Conservation (phyloP, 2,888 invertebrate genomes). For the Formica aserva region DNA sequence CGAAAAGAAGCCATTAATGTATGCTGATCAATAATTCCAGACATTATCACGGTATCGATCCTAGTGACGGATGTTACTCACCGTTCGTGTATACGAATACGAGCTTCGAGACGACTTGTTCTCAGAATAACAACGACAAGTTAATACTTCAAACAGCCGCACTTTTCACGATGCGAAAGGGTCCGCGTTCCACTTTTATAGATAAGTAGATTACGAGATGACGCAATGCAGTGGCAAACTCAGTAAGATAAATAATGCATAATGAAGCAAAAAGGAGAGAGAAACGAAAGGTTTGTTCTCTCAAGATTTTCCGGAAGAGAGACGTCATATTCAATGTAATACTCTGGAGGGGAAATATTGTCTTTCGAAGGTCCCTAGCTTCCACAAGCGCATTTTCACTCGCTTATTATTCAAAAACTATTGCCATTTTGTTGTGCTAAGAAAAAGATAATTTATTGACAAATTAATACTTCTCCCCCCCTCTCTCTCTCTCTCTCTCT, state of each 20-base stretch:
- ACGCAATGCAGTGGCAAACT: constrained; percentile 55
- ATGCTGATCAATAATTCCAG: constrained; percentile 69
- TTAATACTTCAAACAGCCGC: constrained; percentile 48
- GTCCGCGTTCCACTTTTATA: constrained; percentile 40
- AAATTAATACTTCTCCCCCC: neutral
- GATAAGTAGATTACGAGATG: constrained; percentile 53
- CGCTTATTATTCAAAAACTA: constrained; percentile 9
- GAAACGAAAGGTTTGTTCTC: constrained; percentile 32
- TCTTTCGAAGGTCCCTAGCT: constrained; percentile 21
- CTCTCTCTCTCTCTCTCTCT: neutral
- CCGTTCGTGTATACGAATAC: constrained; percentile 20
- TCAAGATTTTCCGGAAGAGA: constrained; percentile 35
- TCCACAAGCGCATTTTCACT: neutral
- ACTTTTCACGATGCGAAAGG: constrained; percentile 44
- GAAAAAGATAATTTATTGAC: neutral
- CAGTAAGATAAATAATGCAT: constrained; percentile 55
- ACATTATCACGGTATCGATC: constrained; percentile 45
- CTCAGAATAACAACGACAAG: constrained; percentile 35
- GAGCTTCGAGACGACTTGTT: neutral
- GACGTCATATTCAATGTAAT: constrained; percentile 52
- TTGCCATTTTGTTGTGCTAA: neutral
- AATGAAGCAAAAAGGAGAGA: constrained; percentile 48
- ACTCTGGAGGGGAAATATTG: constrained; percentile 45
- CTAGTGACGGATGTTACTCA: constrained; percentile 32
- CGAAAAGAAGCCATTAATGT: constrained; percentile 72